Percentiles rank a stretch among this genome's conserved stretches.
Evolutionary conservation across 1,140 invertebrate genomes (phyloP).

Genomic region (Anastrepha ludens): DNA sequence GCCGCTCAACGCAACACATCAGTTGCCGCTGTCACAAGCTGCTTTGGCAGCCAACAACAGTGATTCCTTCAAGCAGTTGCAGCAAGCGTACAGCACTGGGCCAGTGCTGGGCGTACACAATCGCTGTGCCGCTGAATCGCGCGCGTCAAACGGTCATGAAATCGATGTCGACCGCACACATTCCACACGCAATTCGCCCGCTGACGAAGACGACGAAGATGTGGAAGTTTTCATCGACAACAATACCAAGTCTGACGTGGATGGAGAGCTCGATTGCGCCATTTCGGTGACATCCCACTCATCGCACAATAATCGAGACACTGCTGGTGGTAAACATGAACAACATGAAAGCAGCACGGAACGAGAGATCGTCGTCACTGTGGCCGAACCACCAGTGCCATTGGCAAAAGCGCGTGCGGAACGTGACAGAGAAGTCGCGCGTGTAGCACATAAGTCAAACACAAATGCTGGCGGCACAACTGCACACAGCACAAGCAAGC

Average conservation of each 20-base stretch:
- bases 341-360: background rate
- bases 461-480: background rate
- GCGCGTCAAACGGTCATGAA: conserved; percentile 25
- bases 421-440: background rate
- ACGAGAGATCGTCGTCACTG: background rate
- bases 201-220: conserved; percentile 66
- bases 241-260: conserved; percentile 72
- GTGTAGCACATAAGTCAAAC: background rate
- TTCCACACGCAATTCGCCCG: background rate
- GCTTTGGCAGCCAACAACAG: conserved; percentile 9
- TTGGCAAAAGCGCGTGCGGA: conserved; percentile 25
- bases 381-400: background rate
- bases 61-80: conserved; percentile 41
- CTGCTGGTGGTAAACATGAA: background rate
- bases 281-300: conserved; percentile 70
- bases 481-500: conserved; percentile 16
- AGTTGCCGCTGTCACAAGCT: conserved; percentile 41
- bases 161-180: conserved; percentile 11
- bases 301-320: background rate
- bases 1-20: conserved; percentile 38
- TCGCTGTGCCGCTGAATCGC: background rate
- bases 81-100: background rate
- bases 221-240: conserved; percentile 71
- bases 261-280: conserved; percentile 66
- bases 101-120: background rate